phyloP scores from a whole-genome alignment of 2,113 vertebrate species.

The Perognathus longimembris region DNA sequence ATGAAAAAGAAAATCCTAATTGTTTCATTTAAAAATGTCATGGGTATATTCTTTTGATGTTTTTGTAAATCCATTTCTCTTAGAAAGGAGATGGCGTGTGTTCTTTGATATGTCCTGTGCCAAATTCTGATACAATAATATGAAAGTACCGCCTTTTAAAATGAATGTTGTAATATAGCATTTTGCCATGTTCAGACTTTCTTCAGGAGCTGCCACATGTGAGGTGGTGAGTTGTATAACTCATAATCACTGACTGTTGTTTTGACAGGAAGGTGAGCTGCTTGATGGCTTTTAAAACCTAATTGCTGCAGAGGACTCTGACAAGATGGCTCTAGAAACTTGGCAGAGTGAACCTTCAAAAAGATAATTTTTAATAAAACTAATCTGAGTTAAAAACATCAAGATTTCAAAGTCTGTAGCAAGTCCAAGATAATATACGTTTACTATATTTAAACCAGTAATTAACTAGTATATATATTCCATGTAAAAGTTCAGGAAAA shows the following conservation, averaged over 20 bases:
- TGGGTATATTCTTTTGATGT: not conserved
- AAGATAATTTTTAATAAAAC: not conserved
- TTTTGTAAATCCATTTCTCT: not conserved
- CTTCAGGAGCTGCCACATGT: not conserved
- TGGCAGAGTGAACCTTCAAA: not conserved
- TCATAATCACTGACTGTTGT: not conserved
- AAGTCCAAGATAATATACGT: not conserved
- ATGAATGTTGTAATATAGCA: not conserved
- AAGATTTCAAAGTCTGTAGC: not conserved
- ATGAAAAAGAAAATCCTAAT: constrained; percentile 23
- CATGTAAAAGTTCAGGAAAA: not conserved
- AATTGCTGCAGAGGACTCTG: not conserved
- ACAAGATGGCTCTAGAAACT: not conserved
- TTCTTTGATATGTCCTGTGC: not conserved
- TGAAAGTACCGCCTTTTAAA: constrained; percentile 36
- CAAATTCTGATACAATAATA: constrained; percentile 8
- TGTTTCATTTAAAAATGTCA: not conserved
- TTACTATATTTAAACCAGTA: not conserved
- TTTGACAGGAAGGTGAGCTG: not conserved
- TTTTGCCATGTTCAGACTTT: not conserved
- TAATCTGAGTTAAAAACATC: no score
- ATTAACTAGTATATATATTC: not conserved
- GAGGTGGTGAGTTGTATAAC: not conserved
- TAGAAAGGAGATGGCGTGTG: not conserved
- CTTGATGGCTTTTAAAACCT: not conserved